Conservation (phyloP, 92 coral and sea anemone species). For the Plumapathes pennacea region DNA sequence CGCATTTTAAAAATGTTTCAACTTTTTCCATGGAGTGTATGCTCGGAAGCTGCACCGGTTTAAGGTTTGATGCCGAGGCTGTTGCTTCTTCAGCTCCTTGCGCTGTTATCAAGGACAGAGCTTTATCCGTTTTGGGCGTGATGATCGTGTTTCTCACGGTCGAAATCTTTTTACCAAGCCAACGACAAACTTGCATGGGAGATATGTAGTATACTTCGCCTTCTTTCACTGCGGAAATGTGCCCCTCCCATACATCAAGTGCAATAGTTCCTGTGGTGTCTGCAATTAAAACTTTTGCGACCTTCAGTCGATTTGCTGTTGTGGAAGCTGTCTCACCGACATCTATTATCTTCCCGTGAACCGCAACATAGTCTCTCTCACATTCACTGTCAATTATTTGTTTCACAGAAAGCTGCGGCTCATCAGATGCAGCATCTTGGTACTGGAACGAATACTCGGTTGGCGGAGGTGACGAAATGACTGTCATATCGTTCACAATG, state of each 20-base stretch:
- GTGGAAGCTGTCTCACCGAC: constrained; percentile 4
- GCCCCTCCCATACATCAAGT: constrained; percentile 38
- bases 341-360: constrained; percentile 12
- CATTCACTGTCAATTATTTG: constrained; percentile 3
- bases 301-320: constrained; percentile 1
- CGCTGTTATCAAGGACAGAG: neutral
- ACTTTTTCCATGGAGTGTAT: constrained; percentile 28
- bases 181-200: constrained; percentile 32
- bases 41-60: constrained; percentile 1
- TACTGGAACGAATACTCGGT: constrained; percentile 45
- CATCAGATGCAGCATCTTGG: constrained; percentile 1
- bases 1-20: constrained; percentile 6
- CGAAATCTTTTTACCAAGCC: constrained; percentile 38
- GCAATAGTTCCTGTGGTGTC: constrained; percentile 22
- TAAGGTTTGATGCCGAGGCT: neutral
- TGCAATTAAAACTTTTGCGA: constrained; percentile 12
- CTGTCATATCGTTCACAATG: constrained; percentile 46
- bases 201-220: constrained; percentile 24
- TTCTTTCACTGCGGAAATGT: constrained; percentile 24
- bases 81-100: neutral
- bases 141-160: constrained; percentile 14
- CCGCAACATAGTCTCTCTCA: constrained; percentile 4
- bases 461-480: constrained; percentile 26
- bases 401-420: constrained; percentile 6
- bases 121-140: constrained; percentile 3